Conservation (phyloP, 2,797 vertebrate species). For the Bradypodion pumilum region DNA sequence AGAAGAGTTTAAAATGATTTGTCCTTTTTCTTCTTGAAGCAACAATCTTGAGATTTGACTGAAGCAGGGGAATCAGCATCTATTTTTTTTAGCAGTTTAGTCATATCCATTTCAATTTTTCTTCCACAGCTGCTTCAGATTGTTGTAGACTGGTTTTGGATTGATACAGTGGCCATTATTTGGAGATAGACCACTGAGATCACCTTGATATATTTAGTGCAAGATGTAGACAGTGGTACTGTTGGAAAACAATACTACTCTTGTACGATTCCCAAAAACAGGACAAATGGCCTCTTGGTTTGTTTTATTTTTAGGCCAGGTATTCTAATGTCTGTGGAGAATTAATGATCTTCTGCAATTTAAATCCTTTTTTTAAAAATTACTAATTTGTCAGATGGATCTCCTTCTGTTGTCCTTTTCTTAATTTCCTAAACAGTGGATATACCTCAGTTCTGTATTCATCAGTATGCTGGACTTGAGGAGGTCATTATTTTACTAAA, state of each 20-base stretch:
- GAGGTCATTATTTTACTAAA: neutral
- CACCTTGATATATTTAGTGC: neutral
- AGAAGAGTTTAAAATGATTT: conserved; percentile 5
- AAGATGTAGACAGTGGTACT: neutral
- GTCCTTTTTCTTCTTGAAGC: neutral
- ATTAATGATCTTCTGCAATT: conserved; percentile 11
- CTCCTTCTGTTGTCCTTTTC: neutral
- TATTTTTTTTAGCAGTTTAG: conserved; percentile 1
- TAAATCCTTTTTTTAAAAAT: conserved; percentile 1
- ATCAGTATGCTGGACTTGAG: neutral
- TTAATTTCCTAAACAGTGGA: neutral
- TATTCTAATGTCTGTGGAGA: conserved; percentile 16
- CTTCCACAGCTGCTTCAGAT: neutral
- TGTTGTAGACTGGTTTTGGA: neutral
- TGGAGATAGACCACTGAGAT: neutral
- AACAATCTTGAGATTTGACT: neutral
- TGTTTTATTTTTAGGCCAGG: conserved; percentile 22
- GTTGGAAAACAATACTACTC: neutral
- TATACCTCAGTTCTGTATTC: neutral
- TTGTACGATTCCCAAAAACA: conserved; percentile 3
- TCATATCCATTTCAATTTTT: neutral
- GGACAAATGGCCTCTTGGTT: conserved; percentile 4
- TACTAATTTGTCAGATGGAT: neutral
- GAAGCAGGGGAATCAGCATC: neutral
- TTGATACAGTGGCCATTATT: neutral